Percentiles rank a stretch among this genome's conserved stretches.
Conservation (phyloP, 1,140 invertebrate genomes). For the Aphaenogaster rudis region DNA sequence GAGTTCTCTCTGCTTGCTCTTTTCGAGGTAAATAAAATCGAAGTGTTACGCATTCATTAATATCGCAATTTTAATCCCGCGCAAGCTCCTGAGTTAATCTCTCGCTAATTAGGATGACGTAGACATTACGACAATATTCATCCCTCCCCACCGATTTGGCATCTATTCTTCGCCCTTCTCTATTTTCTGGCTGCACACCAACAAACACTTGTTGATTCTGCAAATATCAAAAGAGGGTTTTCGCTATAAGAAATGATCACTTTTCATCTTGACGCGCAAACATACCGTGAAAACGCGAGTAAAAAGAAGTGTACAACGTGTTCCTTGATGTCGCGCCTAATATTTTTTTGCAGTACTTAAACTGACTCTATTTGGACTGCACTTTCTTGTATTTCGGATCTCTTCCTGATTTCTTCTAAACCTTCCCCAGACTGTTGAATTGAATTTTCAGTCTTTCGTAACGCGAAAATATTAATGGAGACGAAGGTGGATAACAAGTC, state of each 20-base stretch:
- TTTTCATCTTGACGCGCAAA: conserved; percentile 45
- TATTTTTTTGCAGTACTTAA: neutral
- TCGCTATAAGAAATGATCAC: conserved; percentile 57
- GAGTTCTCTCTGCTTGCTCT: neutral
- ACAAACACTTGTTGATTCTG: conserved; percentile 61
- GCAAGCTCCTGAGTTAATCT: neutral
- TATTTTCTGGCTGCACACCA: conserved; percentile 44
- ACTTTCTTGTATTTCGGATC: neutral
- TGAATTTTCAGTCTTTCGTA: neutral
- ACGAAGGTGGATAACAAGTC: conserved; percentile 9
- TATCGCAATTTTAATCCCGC: neutral
- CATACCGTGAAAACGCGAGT: neutral
- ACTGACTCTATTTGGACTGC: neutral
- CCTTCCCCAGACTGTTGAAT: neutral
- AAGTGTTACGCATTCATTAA: neutral
- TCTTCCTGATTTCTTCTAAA: neutral
- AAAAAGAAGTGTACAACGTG: neutral
- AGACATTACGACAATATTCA: neutral
- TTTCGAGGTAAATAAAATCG: conserved; percentile 20
- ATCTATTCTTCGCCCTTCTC: conserved; percentile 23
- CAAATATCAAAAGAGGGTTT: conserved; percentile 56
- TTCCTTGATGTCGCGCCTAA: neutral
- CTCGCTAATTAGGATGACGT: conserved; percentile 23
- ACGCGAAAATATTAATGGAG: neutral
- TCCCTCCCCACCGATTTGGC: neutral